phyloP scores from a whole-genome alignment of 2,888 invertebrate genomes.

The Seladonia tumulorum region DNA sequence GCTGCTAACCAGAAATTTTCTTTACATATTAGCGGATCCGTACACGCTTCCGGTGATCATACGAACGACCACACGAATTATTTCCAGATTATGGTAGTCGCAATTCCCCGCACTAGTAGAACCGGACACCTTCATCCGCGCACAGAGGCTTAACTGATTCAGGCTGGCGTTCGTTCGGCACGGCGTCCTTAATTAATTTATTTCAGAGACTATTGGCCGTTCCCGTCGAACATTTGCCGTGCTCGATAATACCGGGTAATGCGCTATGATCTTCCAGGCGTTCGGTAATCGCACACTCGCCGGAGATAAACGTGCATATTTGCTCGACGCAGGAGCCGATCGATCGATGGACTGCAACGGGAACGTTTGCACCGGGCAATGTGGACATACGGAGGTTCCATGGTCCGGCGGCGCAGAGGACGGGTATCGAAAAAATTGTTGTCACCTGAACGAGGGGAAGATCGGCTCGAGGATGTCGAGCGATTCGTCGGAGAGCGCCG shows the following conservation, averaged over 20 bases:
- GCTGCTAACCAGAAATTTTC: background rate
- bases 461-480: conserved; percentile 13
- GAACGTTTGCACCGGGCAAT: conserved; percentile 22
- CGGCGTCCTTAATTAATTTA: conserved; percentile 36
- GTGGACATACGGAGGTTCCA: conserved; percentile 11
- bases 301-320: conserved; percentile 45
- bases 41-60: background rate
- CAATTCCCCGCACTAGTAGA: background rate
- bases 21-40: background rate
- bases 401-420: background rate
- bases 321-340: conserved; percentile 20
- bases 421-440: background rate
- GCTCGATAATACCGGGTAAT: conserved; percentile 44
- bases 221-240: conserved; percentile 22
- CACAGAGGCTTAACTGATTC: background rate
- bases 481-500: conserved; percentile 8
- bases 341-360: conserved; percentile 42
- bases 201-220: conserved; percentile 28
- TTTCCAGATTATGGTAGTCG: conserved; percentile 29
- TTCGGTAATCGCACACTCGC: conserved; percentile 50
- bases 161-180: background rate
- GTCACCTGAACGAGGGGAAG: background rate
- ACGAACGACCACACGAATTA: background rate
- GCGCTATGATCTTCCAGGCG: conserved; percentile 50
- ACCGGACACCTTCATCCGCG: background rate